A percentile compares a stretch with the other conserved stretches of the same genome.
Evolutionary conservation across 1,140 invertebrate species (phyloP).

Genomic region (Homarus americanus): DNA sequence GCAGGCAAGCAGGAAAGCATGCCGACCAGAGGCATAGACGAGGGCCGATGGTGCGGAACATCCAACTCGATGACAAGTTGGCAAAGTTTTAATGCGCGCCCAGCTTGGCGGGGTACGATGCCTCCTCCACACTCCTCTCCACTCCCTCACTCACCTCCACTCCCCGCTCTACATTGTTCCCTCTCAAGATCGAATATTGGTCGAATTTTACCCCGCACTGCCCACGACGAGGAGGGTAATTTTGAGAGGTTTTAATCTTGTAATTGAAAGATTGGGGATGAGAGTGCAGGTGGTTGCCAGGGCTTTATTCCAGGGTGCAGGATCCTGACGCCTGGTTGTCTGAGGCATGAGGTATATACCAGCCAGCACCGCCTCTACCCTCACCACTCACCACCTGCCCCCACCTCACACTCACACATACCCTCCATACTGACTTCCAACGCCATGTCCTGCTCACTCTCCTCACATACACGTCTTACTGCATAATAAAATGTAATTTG

Average conservation of each 20-base stretch:
- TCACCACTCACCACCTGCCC: neutral
- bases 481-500: constrained; percentile 1
- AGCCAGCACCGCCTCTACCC: neutral
- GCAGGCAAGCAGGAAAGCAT: constrained; percentile 39
- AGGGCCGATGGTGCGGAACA: constrained; percentile 42
- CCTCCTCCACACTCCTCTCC: neutral
- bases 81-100: constrained; percentile 47
- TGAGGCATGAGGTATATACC: constrained; percentile 5
- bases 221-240: neutral
- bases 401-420: neutral
- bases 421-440: neutral
- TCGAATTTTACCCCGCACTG: neutral
- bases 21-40: constrained; percentile 37
- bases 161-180: neutral
- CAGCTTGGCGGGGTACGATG: constrained; percentile 28
- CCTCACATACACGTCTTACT: neutral
- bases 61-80: constrained; percentile 54
- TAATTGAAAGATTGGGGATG: neutral
- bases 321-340: neutral
- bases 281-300: neutral
- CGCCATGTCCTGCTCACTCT: neutral
- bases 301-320: neutral
- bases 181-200: neutral
- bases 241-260: neutral
- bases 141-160: neutral